Base-by-base conservation (phyloP, 2,797 vertebrate genomes). In the Muscicapa comitata region DNA sequence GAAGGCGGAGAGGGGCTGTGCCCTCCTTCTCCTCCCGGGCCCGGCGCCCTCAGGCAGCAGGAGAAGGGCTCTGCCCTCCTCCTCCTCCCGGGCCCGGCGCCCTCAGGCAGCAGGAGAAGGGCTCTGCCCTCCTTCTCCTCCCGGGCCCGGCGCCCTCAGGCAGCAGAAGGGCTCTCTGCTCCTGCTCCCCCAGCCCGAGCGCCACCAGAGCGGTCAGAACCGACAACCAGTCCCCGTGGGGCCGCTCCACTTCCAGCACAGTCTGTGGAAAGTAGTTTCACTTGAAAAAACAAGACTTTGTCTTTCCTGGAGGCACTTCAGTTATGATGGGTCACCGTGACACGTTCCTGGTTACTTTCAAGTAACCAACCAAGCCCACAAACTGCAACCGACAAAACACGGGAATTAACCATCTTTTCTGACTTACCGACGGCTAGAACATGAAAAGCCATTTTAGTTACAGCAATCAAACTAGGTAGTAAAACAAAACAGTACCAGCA, bases 231-330 rank as follows among this genome's bases (percentile, higher is more conserved):
- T 14, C n/a, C 7, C 66, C 4, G 43, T 5, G 17, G 9, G 26
- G 37, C 65, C 2, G n/a, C 5, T 1, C 1, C 4, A 17, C 10
- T 31, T 7, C 48, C 7, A 23, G 18, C 11, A 17, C 13, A 4
- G 53, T 1, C 33, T 23, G 3, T 4, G 2, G 11, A 25, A 13
- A 26, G 8, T 0, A 16, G 13, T 26, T 9, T 13, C 3, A 47
- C 21, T 10, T 3, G 9, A 11, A 33, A 42, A 58, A 21, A 1
- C 25, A 21, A 9, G 11, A 16, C 6, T 25, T 3, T 6, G 7
- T 3, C 37, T 16, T 20, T 24, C 48, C 51, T 15, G 28, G 16
- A 14, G 37, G 67, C 21, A 7, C 38, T 13, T 9, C 58, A 11
- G 59, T 2, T 8, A 18, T 17, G 19, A 5, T 3, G 17, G 42